Conservation (phyloP, 2,888 invertebrate species). For the Blastobasis lacticolella region DNA sequence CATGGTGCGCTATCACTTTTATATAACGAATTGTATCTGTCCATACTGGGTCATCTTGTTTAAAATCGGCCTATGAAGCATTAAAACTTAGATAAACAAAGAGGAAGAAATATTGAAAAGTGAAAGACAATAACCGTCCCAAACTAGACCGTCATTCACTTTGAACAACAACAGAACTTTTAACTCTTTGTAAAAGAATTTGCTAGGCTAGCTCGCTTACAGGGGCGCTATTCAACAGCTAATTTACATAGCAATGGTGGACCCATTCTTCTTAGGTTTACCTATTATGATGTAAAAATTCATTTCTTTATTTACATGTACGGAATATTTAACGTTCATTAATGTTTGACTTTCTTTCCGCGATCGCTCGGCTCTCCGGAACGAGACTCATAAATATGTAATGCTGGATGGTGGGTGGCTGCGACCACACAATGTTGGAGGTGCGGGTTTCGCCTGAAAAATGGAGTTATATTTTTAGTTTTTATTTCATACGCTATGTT, state of each 20-base stretch:
- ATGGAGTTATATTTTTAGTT: no score
- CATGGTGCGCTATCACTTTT: no score
- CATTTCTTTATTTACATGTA: constrained; percentile 64
- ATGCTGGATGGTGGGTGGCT: constrained; percentile 21
- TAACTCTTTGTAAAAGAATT: background rate
- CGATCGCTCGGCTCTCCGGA: constrained; percentile 42
- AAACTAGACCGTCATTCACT: no score
- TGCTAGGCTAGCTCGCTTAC: background rate
- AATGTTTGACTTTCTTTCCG: constrained; percentile 67
- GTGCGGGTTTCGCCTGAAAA: no score
- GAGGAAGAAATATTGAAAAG: no score
- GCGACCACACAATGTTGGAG: background rate
- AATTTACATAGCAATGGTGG: constrained; percentile 46
- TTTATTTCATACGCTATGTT: no score
- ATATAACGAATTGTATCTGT: no score
- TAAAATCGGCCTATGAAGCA: no score
- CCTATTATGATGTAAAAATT: constrained; percentile 37
- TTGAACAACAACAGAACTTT: background rate
- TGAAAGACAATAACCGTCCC: no score
- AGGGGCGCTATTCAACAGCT: constrained; percentile 22
- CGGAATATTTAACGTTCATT: constrained; percentile 68
- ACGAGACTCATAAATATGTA: constrained; percentile 71
- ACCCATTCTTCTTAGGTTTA: constrained; percentile 13
- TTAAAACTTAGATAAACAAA: no score
- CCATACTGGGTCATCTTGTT: no score